Evolutionary conservation across 2,888 invertebrate genomes (phyloP).

Genomic region (Ophioninae sp.): DNA sequence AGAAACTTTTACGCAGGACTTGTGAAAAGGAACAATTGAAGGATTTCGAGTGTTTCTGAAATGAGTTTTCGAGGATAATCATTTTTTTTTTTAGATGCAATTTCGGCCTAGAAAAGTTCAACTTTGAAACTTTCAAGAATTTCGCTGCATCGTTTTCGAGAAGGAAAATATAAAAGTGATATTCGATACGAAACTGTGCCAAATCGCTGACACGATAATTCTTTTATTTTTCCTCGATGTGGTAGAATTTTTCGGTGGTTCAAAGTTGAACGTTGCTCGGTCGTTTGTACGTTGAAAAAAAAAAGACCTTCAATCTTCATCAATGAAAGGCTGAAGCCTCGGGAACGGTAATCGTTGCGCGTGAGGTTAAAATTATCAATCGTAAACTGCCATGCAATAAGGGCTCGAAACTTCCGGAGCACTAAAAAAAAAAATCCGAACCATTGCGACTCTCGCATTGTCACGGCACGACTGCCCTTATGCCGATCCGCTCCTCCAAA

Average conservation of each 20-base stretch:
- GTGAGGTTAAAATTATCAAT: neutral
- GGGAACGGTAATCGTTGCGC: neutral
- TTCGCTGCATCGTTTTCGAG: neutral
- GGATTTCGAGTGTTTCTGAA: neutral
- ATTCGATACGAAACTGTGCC: neutral
- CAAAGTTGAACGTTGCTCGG: neutral
- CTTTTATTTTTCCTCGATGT: neutral
- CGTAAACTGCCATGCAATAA: neutral
- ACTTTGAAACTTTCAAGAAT: neutral
- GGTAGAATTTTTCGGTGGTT: neutral
- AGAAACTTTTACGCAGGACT: conserved; percentile 47
- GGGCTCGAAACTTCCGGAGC: neutral
- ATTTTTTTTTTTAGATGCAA: neutral
- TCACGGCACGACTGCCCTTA: neutral
- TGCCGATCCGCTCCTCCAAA: conserved; percentile 32
- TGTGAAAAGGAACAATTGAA: conserved; percentile 20
- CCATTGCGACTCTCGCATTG: neutral
- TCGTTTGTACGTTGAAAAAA: neutral
- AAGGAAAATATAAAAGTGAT: neutral
- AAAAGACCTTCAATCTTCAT: neutral
- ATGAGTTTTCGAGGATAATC: neutral
- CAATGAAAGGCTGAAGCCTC: neutral
- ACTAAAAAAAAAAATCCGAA: neutral
- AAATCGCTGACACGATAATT: neutral
- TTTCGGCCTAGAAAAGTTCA: neutral